These are phyloP conservation scores for Watsonalla cultraria DNA, from an alignment of 2,888 invertebrate species.

Conservation along the genomic window DNA sequence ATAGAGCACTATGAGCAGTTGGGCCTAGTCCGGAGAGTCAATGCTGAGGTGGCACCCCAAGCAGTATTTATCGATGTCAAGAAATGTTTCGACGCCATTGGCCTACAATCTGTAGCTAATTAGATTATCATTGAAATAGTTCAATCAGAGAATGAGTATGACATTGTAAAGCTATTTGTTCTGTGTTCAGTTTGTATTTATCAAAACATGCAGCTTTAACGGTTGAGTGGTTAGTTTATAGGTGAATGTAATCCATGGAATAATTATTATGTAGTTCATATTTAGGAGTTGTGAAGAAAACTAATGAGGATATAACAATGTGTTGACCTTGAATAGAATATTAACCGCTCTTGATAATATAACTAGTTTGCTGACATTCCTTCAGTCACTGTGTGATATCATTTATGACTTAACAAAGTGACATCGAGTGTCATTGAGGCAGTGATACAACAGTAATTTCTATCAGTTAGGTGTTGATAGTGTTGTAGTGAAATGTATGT, in stretches of 20 bases:
- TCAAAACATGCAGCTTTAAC: background rate
- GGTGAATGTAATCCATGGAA: background rate
- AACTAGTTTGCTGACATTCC: no score
- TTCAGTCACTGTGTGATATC: no score
- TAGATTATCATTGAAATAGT: constrained; percentile 34
- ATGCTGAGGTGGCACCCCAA: constrained; percentile 83
- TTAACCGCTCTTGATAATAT: no score
- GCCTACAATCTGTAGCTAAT: constrained; percentile 42
- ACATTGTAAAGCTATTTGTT: constrained; percentile 2
- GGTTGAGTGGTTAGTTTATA: background rate
- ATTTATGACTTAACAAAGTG: no score
- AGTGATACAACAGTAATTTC: no score
- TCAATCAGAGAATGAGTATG: constrained; percentile 18
- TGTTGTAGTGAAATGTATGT: no score
- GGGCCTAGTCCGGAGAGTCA: constrained; percentile 86
- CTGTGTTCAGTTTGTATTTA: background rate
- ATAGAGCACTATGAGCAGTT: constrained; percentile 87
- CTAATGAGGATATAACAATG: no score
- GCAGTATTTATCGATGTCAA: constrained; percentile 82
- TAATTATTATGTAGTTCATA: no score
- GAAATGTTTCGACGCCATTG: constrained; percentile 64
- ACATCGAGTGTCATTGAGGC: no score
- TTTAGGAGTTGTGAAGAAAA: no score
- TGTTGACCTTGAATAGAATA: no score
- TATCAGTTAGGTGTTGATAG: no score